Conservation (phyloP, 2,113 vertebrate species). For the Ellobius talpinus region DNA sequence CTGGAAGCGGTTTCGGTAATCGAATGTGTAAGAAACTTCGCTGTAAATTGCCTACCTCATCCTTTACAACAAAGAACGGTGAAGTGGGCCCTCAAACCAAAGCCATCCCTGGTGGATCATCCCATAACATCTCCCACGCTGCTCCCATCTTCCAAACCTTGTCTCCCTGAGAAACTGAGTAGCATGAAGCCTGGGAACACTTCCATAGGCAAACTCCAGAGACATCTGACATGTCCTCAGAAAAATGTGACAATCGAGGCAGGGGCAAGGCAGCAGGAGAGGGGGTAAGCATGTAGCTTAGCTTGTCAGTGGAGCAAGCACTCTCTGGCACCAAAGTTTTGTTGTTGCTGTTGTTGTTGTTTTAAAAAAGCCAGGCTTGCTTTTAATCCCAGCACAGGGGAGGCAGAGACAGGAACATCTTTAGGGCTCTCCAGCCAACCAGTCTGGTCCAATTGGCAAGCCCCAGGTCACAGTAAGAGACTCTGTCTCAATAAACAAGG, state of each 20-base stretch:
- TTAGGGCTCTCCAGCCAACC: background rate
- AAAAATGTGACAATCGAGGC: background rate
- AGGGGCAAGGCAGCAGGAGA: background rate
- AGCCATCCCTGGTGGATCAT: background rate
- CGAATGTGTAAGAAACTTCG: background rate
- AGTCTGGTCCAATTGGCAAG: background rate
- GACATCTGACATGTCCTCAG: background rate
- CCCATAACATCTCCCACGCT: background rate
- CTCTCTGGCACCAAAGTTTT: background rate
- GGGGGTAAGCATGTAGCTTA: background rate
- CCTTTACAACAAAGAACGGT: conserved; percentile 24
- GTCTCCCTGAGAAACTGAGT: background rate
- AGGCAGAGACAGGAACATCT: background rate
- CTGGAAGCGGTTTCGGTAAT: conserved; percentile 53
- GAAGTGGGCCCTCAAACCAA: background rate
- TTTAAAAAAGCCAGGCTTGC: background rate
- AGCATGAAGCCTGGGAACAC: background rate
- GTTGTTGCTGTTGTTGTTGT: too few relatives aligned
- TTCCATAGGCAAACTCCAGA: background rate
- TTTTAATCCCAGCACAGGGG: too few relatives aligned
- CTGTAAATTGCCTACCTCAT: conserved; percentile 27
- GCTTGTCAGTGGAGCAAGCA: background rate
- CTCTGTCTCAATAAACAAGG: background rate
- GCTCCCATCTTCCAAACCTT: background rate
- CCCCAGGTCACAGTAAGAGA: background rate